Evolutionary conservation across 1,140 invertebrate species (phyloP).

Genomic region (Rhyzopertha dominica): DNA sequence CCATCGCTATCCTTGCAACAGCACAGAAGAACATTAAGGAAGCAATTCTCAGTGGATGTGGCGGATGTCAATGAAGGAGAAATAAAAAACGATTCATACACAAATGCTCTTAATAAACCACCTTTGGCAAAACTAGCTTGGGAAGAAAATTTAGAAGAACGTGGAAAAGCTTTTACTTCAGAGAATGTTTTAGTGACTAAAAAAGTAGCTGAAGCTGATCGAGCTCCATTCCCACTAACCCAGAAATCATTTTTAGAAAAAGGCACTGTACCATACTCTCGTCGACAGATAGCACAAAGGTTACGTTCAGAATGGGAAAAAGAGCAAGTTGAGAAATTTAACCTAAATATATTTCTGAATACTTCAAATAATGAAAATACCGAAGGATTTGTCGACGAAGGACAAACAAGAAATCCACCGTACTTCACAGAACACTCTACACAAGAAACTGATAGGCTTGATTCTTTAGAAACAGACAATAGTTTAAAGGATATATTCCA

Average conservation of each 20-base stretch:
- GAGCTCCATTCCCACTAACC: conserved; percentile 13
- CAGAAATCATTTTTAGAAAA: conserved; percentile 39
- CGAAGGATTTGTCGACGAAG: conserved; percentile 27
- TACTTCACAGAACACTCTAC: conserved; percentile 10
- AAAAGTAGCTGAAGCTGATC: conserved; percentile 38
- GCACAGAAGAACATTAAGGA: conserved; percentile 28
- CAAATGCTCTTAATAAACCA: too few relatives aligned
- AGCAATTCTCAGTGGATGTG: conserved; percentile 38
- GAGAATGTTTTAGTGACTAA: conserved; percentile 33
- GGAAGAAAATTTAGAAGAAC: conserved; percentile 17
- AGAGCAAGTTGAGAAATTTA: conserved; percentile 48
- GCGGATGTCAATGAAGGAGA: conserved; percentile 25
- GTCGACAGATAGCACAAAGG: conserved; percentile 50
- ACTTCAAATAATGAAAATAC: too few relatives aligned
- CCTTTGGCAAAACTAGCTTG: conserved; percentile 36
- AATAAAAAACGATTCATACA: conserved; percentile 13
- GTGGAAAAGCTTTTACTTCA: conserved; percentile 10
- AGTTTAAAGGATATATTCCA: conserved; percentile 31
- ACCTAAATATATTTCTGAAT: conserved; percentile 54
- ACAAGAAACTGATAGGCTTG: conserved; percentile 2
- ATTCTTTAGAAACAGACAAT: conserved; percentile 14
- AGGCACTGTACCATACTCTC: conserved; percentile 50
- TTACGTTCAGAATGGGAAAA: conserved; percentile 51
- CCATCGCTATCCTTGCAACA: too few relatives aligned
- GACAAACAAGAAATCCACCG: neutral